These are phyloP conservation scores for Agriopis marginaria DNA, from an alignment of 2,888 invertebrate genomes.

Conservation along the genomic window DNA sequence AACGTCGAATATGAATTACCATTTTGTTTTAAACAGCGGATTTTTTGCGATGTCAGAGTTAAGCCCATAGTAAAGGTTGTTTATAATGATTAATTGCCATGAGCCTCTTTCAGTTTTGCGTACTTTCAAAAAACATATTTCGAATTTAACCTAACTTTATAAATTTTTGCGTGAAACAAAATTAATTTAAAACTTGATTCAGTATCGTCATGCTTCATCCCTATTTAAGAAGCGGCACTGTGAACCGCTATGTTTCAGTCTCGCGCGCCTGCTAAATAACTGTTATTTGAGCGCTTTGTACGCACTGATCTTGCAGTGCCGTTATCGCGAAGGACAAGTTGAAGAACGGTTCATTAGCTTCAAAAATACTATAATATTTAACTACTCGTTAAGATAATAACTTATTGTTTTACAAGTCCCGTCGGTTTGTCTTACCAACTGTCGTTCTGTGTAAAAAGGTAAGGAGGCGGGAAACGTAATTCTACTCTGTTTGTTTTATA, in stretches of 20 bases:
- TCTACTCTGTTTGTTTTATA: too few relatives aligned
- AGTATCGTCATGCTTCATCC: constrained; percentile 26
- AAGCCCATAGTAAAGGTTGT: neutral
- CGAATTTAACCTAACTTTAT: too few relatives aligned
- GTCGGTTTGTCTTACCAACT: too few relatives aligned
- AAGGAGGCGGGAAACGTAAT: too few relatives aligned
- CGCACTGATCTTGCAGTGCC: constrained; percentile 23
- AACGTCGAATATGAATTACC: neutral
- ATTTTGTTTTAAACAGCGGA: neutral
- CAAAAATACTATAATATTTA: neutral
- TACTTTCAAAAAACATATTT: neutral
- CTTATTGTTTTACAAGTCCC: too few relatives aligned
- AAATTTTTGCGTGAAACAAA: neutral
- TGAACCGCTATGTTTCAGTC: constrained; percentile 18
- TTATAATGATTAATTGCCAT: neutral
- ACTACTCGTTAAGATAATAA: neutral
- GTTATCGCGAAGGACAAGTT: constrained; percentile 18
- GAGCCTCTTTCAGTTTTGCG: neutral
- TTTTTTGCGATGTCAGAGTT: too few relatives aligned
- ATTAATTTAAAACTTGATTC: neutral
- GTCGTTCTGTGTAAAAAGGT: too few relatives aligned
- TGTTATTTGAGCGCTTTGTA: constrained; percentile 19
- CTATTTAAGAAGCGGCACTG: constrained; percentile 19
- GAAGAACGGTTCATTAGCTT: constrained; percentile 2
- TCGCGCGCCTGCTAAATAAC: constrained; percentile 17